Base-by-base conservation (phyloP, 2,113 vertebrate species). In the Brachyistius frenatus region DNA sequence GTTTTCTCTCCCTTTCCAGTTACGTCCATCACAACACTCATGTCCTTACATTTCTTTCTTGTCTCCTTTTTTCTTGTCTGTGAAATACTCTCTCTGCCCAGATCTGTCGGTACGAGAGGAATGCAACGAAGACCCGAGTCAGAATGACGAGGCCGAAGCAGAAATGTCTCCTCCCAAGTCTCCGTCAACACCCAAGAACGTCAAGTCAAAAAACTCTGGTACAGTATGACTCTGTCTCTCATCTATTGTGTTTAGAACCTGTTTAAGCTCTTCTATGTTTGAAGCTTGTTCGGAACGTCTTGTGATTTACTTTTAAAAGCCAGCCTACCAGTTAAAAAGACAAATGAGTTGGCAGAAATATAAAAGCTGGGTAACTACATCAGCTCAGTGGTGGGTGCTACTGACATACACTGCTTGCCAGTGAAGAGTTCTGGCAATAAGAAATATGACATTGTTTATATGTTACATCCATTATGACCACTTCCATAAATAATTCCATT, bases 151-250 rank as follows among this genome's bases (percentile, higher is more conserved):
- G 0, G 92, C 95, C 0, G 97, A 98, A 41, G 74, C 95, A 0
- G 98, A 99, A 80, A 84, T 94, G 2, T 98, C 98, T 0, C 97
- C 98, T 0, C 96, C 96, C 0, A 98, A 97, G 68, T 98, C 97
- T 0, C 98, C 97, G 0, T 96, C 97, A 0, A 98, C 98, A 3
- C 98, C 98, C 0, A 97, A 97, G 76, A 95, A 94, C 0, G 61
- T 96, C 89, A 97, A 96, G 82, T 94, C 95, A 89, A 98, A 97
- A 86, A 97, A 94, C 53, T 93, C 97, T 93, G 97, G 98, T 98
- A 86, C 60, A 65, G 66, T 63, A 37, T 30, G 64, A 35, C 44
- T 60, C 11, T 46, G 56, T 49, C 36, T 36, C 32, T 33, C 8
- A 35, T 0, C 5, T n/a, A 5, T 15, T 56, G 41, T 66, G 14